A percentile compares a stretch with the other conserved stretches of the same genome.
These are phyloP conservation scores for Sphyrna mokarran DNA, from an alignment of 2,113 vertebrate genomes.

Conservation along the genomic window DNA sequence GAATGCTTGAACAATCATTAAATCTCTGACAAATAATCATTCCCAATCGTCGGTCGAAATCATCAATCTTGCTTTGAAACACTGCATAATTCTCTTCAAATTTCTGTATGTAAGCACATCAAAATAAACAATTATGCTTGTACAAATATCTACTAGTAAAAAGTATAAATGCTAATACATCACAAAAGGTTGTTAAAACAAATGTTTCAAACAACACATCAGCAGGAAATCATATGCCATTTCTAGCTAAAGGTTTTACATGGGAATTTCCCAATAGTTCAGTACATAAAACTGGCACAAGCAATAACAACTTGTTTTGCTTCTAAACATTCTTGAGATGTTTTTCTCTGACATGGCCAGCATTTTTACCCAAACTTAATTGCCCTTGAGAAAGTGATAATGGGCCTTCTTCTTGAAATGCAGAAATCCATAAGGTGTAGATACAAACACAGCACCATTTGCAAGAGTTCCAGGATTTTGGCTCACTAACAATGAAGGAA, in stretches of 20 bases:
- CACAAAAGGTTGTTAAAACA: not conserved
- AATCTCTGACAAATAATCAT: constrained; percentile 59
- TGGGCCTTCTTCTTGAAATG: no score
- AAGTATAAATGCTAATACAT: not conserved
- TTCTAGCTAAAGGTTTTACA: not conserved
- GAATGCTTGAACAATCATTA: constrained; percentile 49
- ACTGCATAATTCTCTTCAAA: constrained; percentile 51
- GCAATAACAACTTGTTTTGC: not conserved
- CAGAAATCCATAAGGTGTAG: no score
- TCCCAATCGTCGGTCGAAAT: constrained; percentile 59
- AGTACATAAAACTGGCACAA: not conserved
- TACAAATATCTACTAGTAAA: not conserved
- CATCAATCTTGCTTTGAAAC: constrained; percentile 57
- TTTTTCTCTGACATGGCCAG: not conserved
- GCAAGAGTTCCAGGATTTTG: no score
- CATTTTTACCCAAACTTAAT: not conserved
- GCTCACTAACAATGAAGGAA: no score
- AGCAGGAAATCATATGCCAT: not conserved
- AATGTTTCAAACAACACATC: not conserved
- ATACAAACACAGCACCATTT: no score
- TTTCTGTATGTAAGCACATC: constrained; percentile 45
- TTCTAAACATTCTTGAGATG: not conserved
- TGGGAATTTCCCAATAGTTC: not conserved
- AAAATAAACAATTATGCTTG: not conserved
- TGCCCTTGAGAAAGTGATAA: no score